Conservation (phyloP, 2,113 vertebrate species). For the Syrmaticus mikado region DNA sequence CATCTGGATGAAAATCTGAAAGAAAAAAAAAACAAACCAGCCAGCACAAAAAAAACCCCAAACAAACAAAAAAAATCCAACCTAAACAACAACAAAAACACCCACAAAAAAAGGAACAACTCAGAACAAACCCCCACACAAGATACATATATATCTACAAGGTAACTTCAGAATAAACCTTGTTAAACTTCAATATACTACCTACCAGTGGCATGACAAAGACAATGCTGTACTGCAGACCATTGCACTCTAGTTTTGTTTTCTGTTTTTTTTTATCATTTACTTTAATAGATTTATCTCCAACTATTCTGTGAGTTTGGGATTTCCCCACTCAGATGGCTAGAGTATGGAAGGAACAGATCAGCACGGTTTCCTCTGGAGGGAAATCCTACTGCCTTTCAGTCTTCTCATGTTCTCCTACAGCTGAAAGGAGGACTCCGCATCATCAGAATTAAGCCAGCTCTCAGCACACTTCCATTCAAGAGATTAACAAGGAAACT, state of each 20-base stretch:
- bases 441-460: not conserved
- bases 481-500: not conserved
- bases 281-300: rapidly evolving
- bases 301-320: not conserved
- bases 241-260: not conserved
- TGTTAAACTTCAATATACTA: not conserved
- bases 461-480: not conserved
- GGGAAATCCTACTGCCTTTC: not conserved
- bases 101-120: no score
- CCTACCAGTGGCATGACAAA: not conserved
- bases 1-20: not conserved
- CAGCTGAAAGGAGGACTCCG: constrained; percentile 2
- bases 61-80: no score
- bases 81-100: not conserved
- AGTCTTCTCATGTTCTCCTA: not conserved
- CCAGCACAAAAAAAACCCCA: not conserved
- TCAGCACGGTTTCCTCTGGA: not conserved
- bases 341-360: not conserved
- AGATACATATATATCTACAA: not conserved
- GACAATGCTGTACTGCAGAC: not conserved
- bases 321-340: not conserved
- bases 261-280: not conserved
- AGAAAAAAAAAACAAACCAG: not conserved
- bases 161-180: not conserved
- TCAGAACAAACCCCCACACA: not conserved